These are phyloP conservation scores for Platalea minor DNA, from an alignment of 2,797 vertebrate species.

Conservation along the genomic window DNA sequence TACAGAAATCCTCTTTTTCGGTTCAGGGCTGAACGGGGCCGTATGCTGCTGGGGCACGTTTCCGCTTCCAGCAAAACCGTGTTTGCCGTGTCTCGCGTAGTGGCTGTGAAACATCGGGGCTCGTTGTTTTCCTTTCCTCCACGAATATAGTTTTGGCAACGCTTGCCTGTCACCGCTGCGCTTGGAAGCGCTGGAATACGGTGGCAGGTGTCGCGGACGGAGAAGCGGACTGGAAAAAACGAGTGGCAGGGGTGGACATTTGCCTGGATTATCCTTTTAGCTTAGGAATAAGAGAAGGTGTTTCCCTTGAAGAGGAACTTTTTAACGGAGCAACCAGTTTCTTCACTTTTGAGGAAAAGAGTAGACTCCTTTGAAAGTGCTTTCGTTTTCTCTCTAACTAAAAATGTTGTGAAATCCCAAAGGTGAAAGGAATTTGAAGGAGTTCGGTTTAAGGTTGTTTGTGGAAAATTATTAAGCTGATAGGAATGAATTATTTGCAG, in stretches of 20 bases:
- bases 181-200: neutral
- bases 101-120: neutral
- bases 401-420: neutral
- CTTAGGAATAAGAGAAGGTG: neutral
- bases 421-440: neutral
- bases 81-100: neutral
- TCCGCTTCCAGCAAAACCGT: neutral
- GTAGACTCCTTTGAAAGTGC: neutral
- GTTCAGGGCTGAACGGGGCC: fast-evolving
- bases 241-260: neutral
- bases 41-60: fast-evolving
- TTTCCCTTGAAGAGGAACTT: neutral
- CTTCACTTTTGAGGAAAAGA: neutral
- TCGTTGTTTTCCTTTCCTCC: neutral
- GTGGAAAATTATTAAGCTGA: neutral
- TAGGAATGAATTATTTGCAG: neutral
- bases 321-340: neutral
- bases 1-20: neutral
- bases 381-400: neutral
- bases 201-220: neutral
- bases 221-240: neutral
- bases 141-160: neutral
- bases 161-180: neutral
- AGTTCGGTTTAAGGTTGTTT: neutral
- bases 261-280: neutral